Base-by-base conservation (phyloP, 1,140 invertebrate genomes). In the Aphelenchoides besseyi region DNA sequence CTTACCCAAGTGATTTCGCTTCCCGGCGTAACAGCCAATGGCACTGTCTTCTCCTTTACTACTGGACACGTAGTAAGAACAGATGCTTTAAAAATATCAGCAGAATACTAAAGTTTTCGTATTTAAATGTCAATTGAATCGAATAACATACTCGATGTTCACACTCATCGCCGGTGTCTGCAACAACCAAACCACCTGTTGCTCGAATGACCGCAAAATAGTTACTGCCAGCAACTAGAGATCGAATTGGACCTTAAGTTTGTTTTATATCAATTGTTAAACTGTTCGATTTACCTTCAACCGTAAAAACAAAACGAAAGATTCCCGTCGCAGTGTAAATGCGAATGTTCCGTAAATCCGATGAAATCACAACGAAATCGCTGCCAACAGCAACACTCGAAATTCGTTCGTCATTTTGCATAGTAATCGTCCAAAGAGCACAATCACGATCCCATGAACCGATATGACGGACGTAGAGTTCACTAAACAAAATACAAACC, bases 381-480 rank as follows among this genome's bases (percentile, higher is more conserved):
- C 26, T 12, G 67, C 67, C 67, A 30, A 69, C 68, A 12, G 29
- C 29, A 5, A 69, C 23, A 12, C 29, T 16, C 12, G n/a, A 12
- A 35, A 69, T n/a, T 18, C 18, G 16, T 8, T 69, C 67, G n/a
- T 8, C 64, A 28, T 26, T 29, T n/a, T 9, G 64, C 67, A 69
- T 69, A 1, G 28, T 69, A 2, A n/a, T 26, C 64, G 12, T 69
- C 67, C 67, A 69, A 30, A 69, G 12, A 18, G 16, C 12, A 26
- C 1, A 70, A 1, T 69, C 67, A n/a, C 67, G 57, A 71, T 69
- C 63, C 67, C 67, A 69, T n/a, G 67, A n/a, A 30, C 28, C 61
- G 29, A 69, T 28, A n/a, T 69, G 61, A 18, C 68, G 61, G 18
- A 69, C 67, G 29, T 69, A 71, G 23, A 69, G 67, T n/a, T 70